Base-by-base conservation (phyloP, 2,888 invertebrate genomes). In the Cancer borealis region DNA sequence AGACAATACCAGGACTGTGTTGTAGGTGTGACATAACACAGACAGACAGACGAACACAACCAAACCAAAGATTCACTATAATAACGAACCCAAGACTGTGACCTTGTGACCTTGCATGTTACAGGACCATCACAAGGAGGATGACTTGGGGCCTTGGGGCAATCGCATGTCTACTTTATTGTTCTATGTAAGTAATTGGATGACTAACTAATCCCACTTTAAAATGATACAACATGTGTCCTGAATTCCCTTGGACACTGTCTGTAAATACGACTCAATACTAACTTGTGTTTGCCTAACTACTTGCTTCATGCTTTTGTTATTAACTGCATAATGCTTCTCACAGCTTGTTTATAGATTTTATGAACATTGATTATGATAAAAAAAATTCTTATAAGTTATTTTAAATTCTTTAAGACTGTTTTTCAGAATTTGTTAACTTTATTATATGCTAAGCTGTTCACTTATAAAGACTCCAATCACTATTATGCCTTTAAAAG, bases 101-200 rank as follows among this genome's bases (percentile, higher is more conserved):
- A 93, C 93, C 14, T 39, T 54, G 54, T 60, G 60, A 84, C 84
- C 84, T 84, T 84, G 84, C 84, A 84, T 84, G 84, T 84, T 84
- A 39, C 47, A 91, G 47, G 92, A 92, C 92, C 87, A 49, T 94
- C 87, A 92, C 90, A 79, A 92, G 94, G 79, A 87, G 46, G 92
- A 87, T 92, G 94, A 87, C 87, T 91, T 94, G 87, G 94, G 94
- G 84, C 94, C 91, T 60, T 92, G 91, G 90, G 99, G 99, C 92
- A 99, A 99, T 97, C 97, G 99, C 96, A 99, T 99, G 96, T 99
- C 99, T 21, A 99, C 99, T 0, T 98, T 99, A 96, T 97, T 99
- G 79, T 99, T 98, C 97, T 99, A 99, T 97, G 99, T 99, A 97
- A 98, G 98, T 98, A 92, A 88, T 26, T 60, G 73, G 45, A 6